A percentile compares a stretch with the other conserved stretches of the same genome.
Conservation (phyloP, 2,113 vertebrate genomes). For the Seriola rivoliana region DNA sequence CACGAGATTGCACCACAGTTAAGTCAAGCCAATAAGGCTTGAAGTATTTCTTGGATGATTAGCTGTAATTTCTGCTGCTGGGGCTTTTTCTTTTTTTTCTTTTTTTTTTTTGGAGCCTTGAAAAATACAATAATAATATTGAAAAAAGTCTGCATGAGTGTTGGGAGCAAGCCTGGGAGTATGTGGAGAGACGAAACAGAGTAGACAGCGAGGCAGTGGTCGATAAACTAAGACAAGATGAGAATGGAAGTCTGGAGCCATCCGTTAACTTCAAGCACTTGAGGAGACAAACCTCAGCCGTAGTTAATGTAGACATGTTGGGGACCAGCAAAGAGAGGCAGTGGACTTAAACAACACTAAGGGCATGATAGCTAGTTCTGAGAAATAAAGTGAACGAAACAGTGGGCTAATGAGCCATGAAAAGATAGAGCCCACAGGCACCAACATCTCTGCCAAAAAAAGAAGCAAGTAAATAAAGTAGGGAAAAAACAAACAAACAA, state of each 20-base stretch:
- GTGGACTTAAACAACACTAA: slow-evolving; percentile 62
- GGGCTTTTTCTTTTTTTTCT: background rate
- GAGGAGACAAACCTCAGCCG: slow-evolving; percentile 69
- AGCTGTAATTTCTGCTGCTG: slow-evolving; percentile 20
- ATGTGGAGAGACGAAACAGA: slow-evolving; percentile 47
- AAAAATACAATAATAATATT: slow-evolving; percentile 51
- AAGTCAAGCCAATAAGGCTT: background rate
- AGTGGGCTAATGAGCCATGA: slow-evolving; percentile 77
- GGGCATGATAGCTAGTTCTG: slow-evolving; percentile 68
- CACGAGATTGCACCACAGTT: background rate
- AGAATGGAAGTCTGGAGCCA: slow-evolving; percentile 64
- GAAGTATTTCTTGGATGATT: slow-evolving; percentile 17
- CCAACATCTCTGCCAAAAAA: slow-evolving; percentile 65
- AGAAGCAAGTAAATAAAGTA: slow-evolving; percentile 70
- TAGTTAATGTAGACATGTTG: slow-evolving; percentile 74
- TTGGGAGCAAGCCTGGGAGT: slow-evolving; percentile 47
- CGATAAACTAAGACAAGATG: slow-evolving; percentile 71
- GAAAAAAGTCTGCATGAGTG: slow-evolving; percentile 37
- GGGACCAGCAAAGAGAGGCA: slow-evolving; percentile 62
- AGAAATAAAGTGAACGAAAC: slow-evolving; percentile 76
- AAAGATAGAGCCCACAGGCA: slow-evolving; percentile 76
- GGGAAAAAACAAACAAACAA: slow-evolving; percentile 52
- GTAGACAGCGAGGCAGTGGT: slow-evolving; percentile 55
- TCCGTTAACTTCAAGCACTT: slow-evolving; percentile 57
- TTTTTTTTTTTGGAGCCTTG: slow-evolving; percentile 26